phyloP scores from a whole-genome alignment of 2,797 vertebrate species.

The Enteromius paludinosus region DNA sequence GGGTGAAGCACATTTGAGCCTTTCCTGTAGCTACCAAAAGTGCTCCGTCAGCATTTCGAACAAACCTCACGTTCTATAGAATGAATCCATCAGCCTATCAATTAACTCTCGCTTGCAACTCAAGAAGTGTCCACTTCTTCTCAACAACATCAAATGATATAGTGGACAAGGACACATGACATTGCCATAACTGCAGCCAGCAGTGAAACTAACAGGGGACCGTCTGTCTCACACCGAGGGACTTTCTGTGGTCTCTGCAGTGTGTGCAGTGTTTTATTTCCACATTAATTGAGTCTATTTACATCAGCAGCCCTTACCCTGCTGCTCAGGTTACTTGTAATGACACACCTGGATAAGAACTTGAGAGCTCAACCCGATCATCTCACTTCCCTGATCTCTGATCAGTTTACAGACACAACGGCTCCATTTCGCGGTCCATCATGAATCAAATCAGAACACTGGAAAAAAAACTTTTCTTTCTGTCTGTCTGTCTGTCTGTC shows the following conservation, averaged over 20 bases:
- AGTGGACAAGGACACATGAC: slow-evolving; percentile 45
- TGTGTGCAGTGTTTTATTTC: slow-evolving; percentile 45
- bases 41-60: slow-evolving; percentile 42
- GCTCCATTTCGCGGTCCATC: slow-evolving; percentile 43
- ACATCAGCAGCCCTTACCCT: slow-evolving; percentile 48
- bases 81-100: slow-evolving; percentile 32
- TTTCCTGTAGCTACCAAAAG: slow-evolving; percentile 52
- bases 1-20: slow-evolving; percentile 51
- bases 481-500: background rate
- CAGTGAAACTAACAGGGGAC: slow-evolving; percentile 37
- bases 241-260: slow-evolving; percentile 27
- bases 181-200: slow-evolving; percentile 26
- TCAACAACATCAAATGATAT: background rate
- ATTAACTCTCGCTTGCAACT: slow-evolving; percentile 14
- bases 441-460: slow-evolving; percentile 39
- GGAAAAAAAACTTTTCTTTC: slow-evolving; percentile 2
- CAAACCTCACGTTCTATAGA: slow-evolving; percentile 37
- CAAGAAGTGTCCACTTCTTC: slow-evolving; percentile 14
- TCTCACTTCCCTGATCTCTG: slow-evolving; percentile 49
- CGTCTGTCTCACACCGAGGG: background rate
- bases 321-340: slow-evolving; percentile 55
- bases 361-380: slow-evolving; percentile 47
- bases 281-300: slow-evolving; percentile 52
- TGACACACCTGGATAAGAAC: slow-evolving; percentile 57
- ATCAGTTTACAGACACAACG: slow-evolving; percentile 36